phyloP scores from a whole-genome alignment of 2,113 vertebrate species.

The Lathamus discolor region DNA sequence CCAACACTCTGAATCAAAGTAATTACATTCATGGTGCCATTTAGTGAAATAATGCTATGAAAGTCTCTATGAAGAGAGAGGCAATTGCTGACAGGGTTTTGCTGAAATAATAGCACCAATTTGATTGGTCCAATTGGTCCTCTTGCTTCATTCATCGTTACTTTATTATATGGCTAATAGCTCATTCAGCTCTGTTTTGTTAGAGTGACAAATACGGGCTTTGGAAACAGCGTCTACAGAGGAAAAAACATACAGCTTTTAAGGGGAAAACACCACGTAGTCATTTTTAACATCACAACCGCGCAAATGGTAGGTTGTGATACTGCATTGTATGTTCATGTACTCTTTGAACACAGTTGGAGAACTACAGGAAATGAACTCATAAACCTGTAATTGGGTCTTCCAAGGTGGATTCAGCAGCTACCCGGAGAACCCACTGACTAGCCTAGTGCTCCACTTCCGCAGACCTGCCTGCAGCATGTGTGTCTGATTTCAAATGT shows the following conservation, averaged over 20 bases:
- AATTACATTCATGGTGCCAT: slow-evolving; percentile 57
- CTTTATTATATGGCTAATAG: slow-evolving; percentile 47
- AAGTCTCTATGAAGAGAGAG: slow-evolving; percentile 31
- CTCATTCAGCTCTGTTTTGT: slow-evolving; percentile 44
- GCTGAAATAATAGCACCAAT: slow-evolving; percentile 48
- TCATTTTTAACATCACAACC: background rate
- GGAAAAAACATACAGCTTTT: background rate
- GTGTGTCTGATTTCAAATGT: background rate
- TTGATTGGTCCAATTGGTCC: slow-evolving; percentile 29
- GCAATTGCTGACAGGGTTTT: slow-evolving; percentile 35
- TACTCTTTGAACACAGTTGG: background rate
- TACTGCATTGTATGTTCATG: background rate
- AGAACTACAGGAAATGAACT: background rate
- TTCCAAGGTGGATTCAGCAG: background rate
- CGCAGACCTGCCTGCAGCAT: background rate
- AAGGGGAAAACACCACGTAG: background rate
- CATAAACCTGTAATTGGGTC: background rate
- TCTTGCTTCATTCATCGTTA: slow-evolving; percentile 42
- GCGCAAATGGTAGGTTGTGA: background rate
- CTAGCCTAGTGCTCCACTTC: background rate
- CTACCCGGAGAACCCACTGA: background rate
- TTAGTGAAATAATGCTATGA: slow-evolving; percentile 37
- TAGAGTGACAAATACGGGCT: slow-evolving; percentile 35
- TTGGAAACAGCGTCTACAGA: background rate
- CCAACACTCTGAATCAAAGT: slow-evolving; percentile 63